phyloP scores from a whole-genome alignment of 2,888 invertebrate genomes.

The Oxycera nigricornis region DNA sequence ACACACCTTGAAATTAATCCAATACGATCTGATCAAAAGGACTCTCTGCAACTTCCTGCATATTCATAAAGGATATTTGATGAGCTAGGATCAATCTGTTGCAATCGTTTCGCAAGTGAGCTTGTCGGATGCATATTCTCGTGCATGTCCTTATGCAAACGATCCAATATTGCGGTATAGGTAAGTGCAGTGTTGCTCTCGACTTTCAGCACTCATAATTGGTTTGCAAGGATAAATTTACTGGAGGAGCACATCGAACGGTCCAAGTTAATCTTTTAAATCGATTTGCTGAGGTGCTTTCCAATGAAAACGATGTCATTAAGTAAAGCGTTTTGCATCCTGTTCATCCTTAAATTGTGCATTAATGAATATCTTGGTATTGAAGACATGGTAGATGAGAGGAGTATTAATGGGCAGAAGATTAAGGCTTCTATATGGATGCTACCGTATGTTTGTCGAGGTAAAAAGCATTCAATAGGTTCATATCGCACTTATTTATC shows the following conservation, averaged over 20 bases:
- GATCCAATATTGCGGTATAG: not conserved
- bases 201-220: slow-evolving; percentile 10
- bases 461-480: no score
- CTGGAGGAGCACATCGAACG: not conserved
- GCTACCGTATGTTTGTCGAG: no score
- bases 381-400: no score
- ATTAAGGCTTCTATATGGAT: no score
- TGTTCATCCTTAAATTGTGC: not conserved
- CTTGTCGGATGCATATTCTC: not conserved
- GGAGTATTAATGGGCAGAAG: no score
- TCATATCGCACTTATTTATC: no score
- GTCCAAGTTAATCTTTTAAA: not conserved
- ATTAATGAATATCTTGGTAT: not conserved
- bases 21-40: slow-evolving; percentile 6
- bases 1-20: slow-evolving; percentile 21
- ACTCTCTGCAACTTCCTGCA: slow-evolving; percentile 7
- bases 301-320: not conserved
- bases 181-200: not conserved
- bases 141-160: not conserved
- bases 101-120: not conserved
- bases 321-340: not conserved
- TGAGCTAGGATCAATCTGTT: not conserved
- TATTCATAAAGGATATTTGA: slow-evolving; percentile 9
- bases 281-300: not conserved
- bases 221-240: slow-evolving; percentile 1